These are phyloP conservation scores for Neosilurus hyrtlii DNA, from an alignment of 2,797 vertebrate genomes.

Conservation along the genomic window DNA sequence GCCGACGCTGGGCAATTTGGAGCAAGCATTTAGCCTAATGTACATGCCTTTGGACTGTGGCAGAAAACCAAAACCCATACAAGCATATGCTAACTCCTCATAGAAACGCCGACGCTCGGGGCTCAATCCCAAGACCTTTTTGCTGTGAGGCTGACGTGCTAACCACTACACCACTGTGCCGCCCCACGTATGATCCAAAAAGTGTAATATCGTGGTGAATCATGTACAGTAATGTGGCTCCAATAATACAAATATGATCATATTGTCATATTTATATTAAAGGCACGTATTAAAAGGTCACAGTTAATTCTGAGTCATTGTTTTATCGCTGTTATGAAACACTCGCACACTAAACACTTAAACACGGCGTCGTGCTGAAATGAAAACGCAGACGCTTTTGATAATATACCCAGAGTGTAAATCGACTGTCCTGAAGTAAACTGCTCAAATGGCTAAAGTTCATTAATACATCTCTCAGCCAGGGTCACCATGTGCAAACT, in stretches of 20 bases:
- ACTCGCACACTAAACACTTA: not conserved
- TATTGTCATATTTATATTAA: not conserved
- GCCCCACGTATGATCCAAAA: not conserved
- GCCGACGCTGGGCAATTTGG: too few relatives aligned
- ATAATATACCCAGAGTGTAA: not conserved
- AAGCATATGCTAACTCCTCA: too few relatives aligned
- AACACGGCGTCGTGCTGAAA: not conserved
- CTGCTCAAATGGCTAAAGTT: conserved; percentile 49
- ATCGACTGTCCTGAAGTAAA: conserved; percentile 46
- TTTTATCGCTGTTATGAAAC: not conserved
- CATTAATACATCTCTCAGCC: conserved; percentile 30
- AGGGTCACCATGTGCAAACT: conserved; percentile 39
- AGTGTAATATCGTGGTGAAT: too few relatives aligned
- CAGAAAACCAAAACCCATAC: too few relatives aligned
- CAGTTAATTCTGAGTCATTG: not conserved
- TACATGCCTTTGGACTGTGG: too few relatives aligned
- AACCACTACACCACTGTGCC: too few relatives aligned
- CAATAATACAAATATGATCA: not conserved
- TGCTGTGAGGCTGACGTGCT: too few relatives aligned
- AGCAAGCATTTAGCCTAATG: too few relatives aligned
- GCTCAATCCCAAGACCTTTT: too few relatives aligned
- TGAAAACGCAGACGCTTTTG: not conserved
- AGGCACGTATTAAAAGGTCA: not conserved
- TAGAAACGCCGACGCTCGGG: too few relatives aligned
- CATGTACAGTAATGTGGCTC: not conserved